Evolutionary conservation across 1,140 invertebrate genomes (phyloP), one percentile per base, ranked within the genome.

Genomic region (Grapholita molesta): DNA sequence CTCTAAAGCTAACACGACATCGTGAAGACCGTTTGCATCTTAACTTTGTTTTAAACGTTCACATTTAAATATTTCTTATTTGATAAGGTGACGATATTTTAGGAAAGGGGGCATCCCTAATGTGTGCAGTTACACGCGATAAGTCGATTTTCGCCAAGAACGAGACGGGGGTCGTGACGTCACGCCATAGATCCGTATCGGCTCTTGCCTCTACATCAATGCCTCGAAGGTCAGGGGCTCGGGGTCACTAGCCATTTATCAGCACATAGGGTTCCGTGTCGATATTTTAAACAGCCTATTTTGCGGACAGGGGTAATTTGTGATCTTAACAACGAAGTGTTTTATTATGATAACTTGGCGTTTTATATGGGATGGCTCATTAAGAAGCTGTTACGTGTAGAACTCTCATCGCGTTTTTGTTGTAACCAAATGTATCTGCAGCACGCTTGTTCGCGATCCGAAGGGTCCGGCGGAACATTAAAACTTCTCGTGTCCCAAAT

Each of bases 131-230:
- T 25, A 28, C 55, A 61, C 55, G 55, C 55, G 55, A 61, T 61
- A 61, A 61, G 28, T 61, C 55, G 55, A 61, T 61, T 61, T 61
- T 61, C 55, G 55, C 28, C 8, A 61, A 61, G 55, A 28, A 28
- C n/a, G 55, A 15, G 55, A 25, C 55, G 28, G 55, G 15, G 42
- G 28, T 25, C 55, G 55, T 61, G 55, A 61, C 55, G 55, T 30
- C 55, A 61, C 55, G 25, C 55, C 55, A 61, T 61, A 61, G 55
- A 61, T 61, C 55, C 55, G 55, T 61, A 61, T 61, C 55, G 55
- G 12, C 7, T 25, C 18, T 55, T 55, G 23, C 55, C 55, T 28
- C 55, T 30, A 61, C 55, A 28, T 61, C 55, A 28, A 61, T 61
- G 55, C 24, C 55, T 30, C 55, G 55, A 61, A 61, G 55, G 55